Evolutionary conservation across 2,888 invertebrate genomes (phyloP).

Genomic region (Caenorhabditis virilis): DNA sequence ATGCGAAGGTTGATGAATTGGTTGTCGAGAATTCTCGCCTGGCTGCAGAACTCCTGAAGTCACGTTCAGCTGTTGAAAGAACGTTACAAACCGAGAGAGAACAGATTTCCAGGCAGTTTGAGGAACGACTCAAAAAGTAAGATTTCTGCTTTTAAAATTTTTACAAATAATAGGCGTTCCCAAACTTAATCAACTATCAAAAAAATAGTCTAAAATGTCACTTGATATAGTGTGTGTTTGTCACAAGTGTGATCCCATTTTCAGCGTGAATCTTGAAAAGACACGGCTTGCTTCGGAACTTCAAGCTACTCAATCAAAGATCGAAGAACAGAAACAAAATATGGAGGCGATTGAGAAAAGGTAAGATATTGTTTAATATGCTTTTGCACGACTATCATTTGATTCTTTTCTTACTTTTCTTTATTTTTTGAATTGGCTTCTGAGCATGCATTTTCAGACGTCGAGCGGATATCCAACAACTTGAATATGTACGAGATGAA

Average conservation of each 20-base stretch:
- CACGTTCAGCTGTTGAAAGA: conserved; percentile 28
- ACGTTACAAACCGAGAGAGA: conserved; percentile 23
- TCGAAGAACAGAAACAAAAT: conserved; percentile 13
- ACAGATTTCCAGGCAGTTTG: conserved; percentile 27
- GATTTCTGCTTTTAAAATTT: not conserved
- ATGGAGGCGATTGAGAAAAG: conserved; percentile 25
- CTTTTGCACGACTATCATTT: too few species aligned
- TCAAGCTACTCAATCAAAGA: conserved; percentile 15
- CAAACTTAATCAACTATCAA: too few species aligned
- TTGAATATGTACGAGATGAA: conserved; percentile 23
- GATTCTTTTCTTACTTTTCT: too few species aligned
- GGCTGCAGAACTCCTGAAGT: conserved; percentile 53
- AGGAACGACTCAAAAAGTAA: conserved; percentile 33
- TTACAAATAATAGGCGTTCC: not conserved
- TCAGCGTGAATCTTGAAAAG: conserved; percentile 25
- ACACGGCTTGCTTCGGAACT: conserved; percentile 26
- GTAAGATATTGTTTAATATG: conserved; percentile 10
- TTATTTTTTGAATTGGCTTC: not conserved
- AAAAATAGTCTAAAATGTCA: too few species aligned
- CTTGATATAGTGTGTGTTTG: too few species aligned
- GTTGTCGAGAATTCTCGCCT: conserved; percentile 56
- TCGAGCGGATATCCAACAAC: conserved; percentile 20
- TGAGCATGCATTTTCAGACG: conserved; percentile 29
- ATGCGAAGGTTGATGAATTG: conserved; percentile 24
- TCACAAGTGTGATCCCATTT: conserved; percentile 9